A percentile compares a stretch with the other conserved stretches of the same genome.
Evolutionary conservation across 2,797 vertebrate genomes (phyloP).

Genomic region (Pelochelys cantorii): DNA sequence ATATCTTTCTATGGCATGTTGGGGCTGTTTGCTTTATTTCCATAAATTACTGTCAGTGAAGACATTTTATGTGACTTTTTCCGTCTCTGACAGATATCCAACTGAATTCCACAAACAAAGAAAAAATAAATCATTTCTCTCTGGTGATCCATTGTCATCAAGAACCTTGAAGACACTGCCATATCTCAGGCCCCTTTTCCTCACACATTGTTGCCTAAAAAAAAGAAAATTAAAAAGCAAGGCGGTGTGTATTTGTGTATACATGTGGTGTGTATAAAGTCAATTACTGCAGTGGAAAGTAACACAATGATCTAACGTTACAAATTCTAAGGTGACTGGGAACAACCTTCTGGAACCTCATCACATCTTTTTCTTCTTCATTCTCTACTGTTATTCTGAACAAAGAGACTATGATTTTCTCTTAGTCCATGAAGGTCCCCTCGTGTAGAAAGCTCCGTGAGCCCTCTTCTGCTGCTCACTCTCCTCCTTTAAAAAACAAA

Average conservation of each 20-base stretch:
- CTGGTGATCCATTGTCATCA: background rate
- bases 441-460: background rate
- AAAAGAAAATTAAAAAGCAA: background rate
- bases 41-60: constrained; percentile 37
- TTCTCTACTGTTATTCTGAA: background rate
- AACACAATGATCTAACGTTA: background rate
- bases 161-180: background rate
- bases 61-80: background rate
- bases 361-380: background rate
- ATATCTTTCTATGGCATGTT: background rate
- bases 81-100: too few relatives aligned
- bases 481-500: too few relatives aligned
- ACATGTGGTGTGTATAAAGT: too few relatives aligned
- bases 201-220: background rate
- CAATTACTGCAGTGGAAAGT: background rate
- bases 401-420: background rate
- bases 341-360: background rate
- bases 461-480: background rate
- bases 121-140: background rate
- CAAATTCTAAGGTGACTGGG: background rate
- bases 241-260: too few relatives aligned
- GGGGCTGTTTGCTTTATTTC: constrained; percentile 33
- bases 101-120: too few relatives aligned
- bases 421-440: background rate
- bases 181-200: background rate